Evolutionary conservation across 2,888 invertebrate genomes (phyloP), one percentile per base, ranked within the genome.

Genomic region (Rhyacophila evoluta): DNA sequence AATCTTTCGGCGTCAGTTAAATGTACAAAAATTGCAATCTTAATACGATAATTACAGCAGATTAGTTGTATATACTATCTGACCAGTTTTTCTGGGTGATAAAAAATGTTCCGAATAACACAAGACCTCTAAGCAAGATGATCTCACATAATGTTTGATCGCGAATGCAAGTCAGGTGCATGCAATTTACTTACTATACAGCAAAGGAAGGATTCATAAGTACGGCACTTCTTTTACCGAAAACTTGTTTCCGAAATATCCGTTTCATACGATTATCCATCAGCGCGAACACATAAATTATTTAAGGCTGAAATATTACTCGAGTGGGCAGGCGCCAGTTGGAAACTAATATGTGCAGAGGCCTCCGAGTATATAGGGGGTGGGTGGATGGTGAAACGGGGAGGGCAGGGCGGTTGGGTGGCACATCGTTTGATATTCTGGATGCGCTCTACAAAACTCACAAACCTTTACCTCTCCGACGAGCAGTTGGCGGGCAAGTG

Each of bases 291-390:
- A 79, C 79, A 78, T 81, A 81, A 81, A 81, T 81, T 79, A 81
- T 81, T 81, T 78, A 81, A 74, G 76, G 79, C 78, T 81, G 79
- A 81, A 79, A 81, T 81, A 81, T 81, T 81, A 78, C 81, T 81
- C 79, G 68, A 78, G 81, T 81, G 81, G 81, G 79, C 78, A 33
- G 77, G 77, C 71, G 73, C 74, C 79, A 41, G 72, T 77, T 73
- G 37, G 79, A 79, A 81, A 81, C 79, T 80, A 78, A 78, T 75
- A 73, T 75, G 75, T 79, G 70, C 68, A 75, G 15, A 29, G 25
- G 75, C 41, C 29, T 73, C 36, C 11, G 29, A 28, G 38, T 37
- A 70, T 15, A 25, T 25, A n/a, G n/a, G 37, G 39, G 71, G 77
- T 37, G 15, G 72, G 69, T 69, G 41, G 39, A 5, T 25, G 15